These are phyloP conservation scores for Saxicola maurus DNA, from an alignment of 2,797 vertebrate genomes.

Conservation along the genomic window DNA sequence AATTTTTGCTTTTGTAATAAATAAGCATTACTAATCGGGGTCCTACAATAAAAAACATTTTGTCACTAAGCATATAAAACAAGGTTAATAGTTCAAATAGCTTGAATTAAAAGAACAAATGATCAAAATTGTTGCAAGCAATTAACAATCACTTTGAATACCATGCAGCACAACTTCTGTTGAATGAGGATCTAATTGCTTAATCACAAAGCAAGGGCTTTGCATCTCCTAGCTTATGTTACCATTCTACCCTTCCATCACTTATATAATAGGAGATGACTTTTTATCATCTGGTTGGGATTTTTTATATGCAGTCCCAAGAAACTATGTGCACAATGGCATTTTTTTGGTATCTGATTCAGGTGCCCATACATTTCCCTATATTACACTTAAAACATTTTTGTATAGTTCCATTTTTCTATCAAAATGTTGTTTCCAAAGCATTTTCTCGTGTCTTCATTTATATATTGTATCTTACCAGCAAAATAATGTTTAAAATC, in stretches of 20 bases:
- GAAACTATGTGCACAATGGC: background rate
- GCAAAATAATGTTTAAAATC: constrained; percentile 44
- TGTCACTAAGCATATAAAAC: background rate
- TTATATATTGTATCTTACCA: background rate
- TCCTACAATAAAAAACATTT: constrained; percentile 14
- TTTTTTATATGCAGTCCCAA: background rate
- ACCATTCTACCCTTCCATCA: background rate
- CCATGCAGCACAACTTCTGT: background rate
- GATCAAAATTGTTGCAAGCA: background rate
- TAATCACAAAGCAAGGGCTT: constrained; percentile 6
- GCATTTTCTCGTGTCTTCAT: background rate
- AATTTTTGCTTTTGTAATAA: constrained; percentile 51
- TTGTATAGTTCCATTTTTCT: background rate
- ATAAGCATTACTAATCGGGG: constrained; percentile 20
- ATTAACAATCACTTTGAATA: constrained; percentile 33
- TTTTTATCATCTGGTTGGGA: background rate
- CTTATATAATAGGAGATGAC: background rate
- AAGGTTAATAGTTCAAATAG: constrained; percentile 43
- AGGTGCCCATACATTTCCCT: background rate
- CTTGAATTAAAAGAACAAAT: background rate
- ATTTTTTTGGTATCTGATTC: background rate
- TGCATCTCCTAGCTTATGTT: background rate
- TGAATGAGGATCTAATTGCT: constrained; percentile 12
- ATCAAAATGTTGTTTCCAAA: background rate
- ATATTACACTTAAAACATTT: background rate